Conservation (phyloP, 2,888 invertebrate genomes). For the Stenoptilia bipunctidactyla region DNA sequence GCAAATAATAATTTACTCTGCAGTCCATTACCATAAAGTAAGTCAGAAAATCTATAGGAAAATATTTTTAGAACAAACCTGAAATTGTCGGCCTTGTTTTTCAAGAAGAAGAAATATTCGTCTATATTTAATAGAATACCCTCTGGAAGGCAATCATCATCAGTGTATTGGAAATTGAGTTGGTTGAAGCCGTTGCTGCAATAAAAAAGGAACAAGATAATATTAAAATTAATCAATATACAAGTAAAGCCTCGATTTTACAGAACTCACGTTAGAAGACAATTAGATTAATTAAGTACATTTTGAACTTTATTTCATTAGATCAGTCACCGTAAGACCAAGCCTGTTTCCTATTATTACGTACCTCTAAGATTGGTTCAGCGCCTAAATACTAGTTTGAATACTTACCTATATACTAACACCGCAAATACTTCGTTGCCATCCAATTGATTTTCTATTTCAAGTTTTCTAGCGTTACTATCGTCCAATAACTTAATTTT, state of each 20-base stretch:
- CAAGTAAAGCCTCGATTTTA: too few relatives aligned
- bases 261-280: too few relatives aligned
- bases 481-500: slow-evolving; percentile 23
- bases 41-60: too few relatives aligned
- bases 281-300: too few relatives aligned
- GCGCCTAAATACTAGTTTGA: too few relatives aligned
- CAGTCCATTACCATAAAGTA: too few relatives aligned
- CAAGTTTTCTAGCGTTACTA: slow-evolving; percentile 13
- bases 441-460: slow-evolving; percentile 6
- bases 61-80: too few relatives aligned
- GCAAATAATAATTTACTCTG: too few relatives aligned
- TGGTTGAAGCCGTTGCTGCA: slow-evolving; percentile 51
- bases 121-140: slow-evolving; percentile 33
- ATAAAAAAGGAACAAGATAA: slow-evolving; percentile 9
- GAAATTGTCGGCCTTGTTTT: slow-evolving; percentile 10
- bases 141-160: slow-evolving; percentile 31
- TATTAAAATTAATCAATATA: too few relatives aligned
- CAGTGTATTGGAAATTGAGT: slow-evolving; percentile 37
- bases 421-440: slow-evolving; percentile 19
- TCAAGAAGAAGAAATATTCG: slow-evolving; percentile 31
- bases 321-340: too few relatives aligned
- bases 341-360: background rate
- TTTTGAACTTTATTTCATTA: too few relatives aligned
- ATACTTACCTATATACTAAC: slow-evolving; percentile 32
- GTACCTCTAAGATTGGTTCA: too few relatives aligned